These are phyloP conservation scores for Gastrophysa polygoni DNA, from an alignment of 2,888 invertebrate species.

Conservation along the genomic window DNA sequence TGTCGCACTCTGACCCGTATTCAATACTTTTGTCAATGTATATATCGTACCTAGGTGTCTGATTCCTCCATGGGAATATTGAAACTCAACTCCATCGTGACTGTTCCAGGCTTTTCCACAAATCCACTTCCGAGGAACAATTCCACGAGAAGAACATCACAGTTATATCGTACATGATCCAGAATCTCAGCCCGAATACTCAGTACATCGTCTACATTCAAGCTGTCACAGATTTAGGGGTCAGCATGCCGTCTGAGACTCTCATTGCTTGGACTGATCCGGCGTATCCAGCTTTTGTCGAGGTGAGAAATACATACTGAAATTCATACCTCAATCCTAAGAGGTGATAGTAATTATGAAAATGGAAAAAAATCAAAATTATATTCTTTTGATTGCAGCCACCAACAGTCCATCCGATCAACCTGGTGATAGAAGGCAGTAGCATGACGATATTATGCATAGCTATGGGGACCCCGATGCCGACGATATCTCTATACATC, in stretches of 20 bases:
- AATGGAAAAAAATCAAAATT: no score
- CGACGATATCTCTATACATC: conserved; percentile 82
- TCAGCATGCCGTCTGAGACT: conserved; percentile 80
- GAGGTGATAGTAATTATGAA: no score
- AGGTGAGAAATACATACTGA: conserved; percentile 67
- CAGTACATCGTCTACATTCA: conserved; percentile 82
- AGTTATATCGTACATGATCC: conserved; percentile 73
- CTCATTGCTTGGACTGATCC: conserved; percentile 87
- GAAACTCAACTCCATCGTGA: not conserved
- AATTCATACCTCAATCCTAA: no score
- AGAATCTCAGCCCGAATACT: conserved; percentile 76
- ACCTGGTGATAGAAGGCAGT: conserved; percentile 81
- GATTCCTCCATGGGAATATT: no score
- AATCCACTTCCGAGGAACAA: conserved; percentile 67
- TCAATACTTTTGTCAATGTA: no score
- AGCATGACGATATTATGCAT: conserved; percentile 87
- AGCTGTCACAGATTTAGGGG: conserved; percentile 71
- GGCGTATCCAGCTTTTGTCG: conserved; percentile 84
- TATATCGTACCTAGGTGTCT: no score
- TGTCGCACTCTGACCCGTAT: no score
- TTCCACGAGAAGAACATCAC: conserved; percentile 69
- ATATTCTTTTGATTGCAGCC: no score
- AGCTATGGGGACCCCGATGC: conserved; percentile 84
- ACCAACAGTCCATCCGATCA: conserved; percentile 83
- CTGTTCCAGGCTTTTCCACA: conserved; percentile 69